These are phyloP conservation scores for Erpetoichthys calabaricus DNA, from an alignment of 2,797 vertebrate genomes.

Conservation along the genomic window DNA sequence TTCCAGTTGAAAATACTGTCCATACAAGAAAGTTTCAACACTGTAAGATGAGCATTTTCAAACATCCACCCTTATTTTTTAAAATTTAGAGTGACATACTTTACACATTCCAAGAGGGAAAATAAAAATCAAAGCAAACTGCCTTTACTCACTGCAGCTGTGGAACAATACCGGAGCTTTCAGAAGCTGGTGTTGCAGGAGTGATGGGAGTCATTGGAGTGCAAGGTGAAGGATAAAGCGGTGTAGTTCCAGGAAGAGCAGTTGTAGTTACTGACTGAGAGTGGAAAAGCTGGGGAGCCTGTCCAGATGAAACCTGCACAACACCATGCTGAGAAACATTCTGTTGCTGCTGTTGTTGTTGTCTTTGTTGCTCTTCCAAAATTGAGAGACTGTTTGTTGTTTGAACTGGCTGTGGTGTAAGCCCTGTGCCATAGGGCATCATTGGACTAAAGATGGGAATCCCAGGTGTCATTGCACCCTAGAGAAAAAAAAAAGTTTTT, in stretches of 20 bases:
- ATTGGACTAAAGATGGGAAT: constrained; percentile 91
- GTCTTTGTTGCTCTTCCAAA: constrained; percentile 85
- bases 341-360: constrained; percentile 54
- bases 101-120: not conserved
- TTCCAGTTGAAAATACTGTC: too few relatives aligned
- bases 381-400: constrained; percentile 84
- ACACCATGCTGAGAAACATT: constrained; percentile 58
- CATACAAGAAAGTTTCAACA: too few relatives aligned
- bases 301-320: constrained; percentile 65
- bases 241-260: constrained; percentile 83
- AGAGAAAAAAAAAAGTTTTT: not conserved
- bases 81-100: too few relatives aligned
- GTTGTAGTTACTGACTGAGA: constrained; percentile 85
- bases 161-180: constrained; percentile 93
- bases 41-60: too few relatives aligned
- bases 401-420: constrained; percentile 89
- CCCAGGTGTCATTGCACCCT: constrained; percentile 90
- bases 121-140: not conserved
- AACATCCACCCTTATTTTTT: too few relatives aligned
- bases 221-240: constrained; percentile 71
- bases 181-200: constrained; percentile 84
- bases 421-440: constrained; percentile 94
- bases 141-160: constrained; percentile 79
- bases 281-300: constrained; percentile 89
- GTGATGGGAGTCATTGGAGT: constrained; percentile 94